Conservation (phyloP, 2,113 vertebrate species). For the Xiphorhynchus elegans region DNA sequence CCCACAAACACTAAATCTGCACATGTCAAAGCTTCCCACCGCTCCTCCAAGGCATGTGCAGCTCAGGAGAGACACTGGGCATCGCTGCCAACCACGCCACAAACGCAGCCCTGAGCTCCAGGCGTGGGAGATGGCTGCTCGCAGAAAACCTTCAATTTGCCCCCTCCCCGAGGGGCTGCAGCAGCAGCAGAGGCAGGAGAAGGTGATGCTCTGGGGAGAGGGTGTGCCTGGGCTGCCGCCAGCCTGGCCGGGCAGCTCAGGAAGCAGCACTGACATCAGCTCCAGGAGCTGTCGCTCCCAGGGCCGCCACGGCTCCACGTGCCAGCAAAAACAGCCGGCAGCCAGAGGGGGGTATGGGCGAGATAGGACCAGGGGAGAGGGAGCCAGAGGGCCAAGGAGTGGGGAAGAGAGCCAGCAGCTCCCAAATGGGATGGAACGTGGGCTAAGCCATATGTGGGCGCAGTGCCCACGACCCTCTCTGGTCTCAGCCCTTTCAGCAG, state of each 20-base stretch:
- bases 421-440: neutral
- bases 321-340: neutral
- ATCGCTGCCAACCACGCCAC: neutral
- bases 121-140: fast-evolving
- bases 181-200: neutral
- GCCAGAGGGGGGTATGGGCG: neutral
- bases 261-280: slow-evolving; percentile 22
- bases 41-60: neutral
- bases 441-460: fast-evolving
- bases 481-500: neutral
- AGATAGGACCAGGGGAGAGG: neutral
- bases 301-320: neutral
- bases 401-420: neutral
- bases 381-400: neutral
- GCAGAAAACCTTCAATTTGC: neutral
- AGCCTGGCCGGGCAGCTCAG: neutral
- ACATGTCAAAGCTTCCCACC: neutral
- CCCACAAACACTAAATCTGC: neutral
- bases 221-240: neutral
- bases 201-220: neutral
- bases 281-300: neutral
- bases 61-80: neutral
- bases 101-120: fast-evolving
- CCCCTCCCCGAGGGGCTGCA: neutral
- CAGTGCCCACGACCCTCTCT: neutral